Conservation (phyloP, 2,113 vertebrate genomes). For the Pimephales promelas region DNA sequence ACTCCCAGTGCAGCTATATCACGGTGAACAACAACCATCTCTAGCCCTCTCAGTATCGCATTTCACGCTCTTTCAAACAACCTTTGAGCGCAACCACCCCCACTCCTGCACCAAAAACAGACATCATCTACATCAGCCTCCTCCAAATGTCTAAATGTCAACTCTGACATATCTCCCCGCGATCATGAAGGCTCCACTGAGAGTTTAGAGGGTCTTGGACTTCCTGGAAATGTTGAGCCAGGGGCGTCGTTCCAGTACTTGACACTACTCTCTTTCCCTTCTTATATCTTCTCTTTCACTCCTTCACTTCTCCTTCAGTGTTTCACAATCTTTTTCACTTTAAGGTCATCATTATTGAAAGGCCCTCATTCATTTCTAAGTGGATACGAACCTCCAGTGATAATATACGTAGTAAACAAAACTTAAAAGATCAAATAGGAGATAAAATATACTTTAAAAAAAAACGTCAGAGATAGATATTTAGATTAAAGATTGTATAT, state of each 20-base stretch:
- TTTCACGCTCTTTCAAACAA: slow-evolving; percentile 29
- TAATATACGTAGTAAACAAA: too few species aligned
- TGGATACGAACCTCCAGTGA: too few species aligned
- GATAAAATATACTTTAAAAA: background rate
- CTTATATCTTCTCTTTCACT: background rate
- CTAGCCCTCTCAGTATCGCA: background rate
- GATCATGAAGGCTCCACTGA: slow-evolving; percentile 18
- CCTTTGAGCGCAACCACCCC: slow-evolving; percentile 14
- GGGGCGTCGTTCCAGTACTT: background rate
- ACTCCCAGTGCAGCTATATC: slow-evolving; percentile 7
- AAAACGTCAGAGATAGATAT: too few species aligned
- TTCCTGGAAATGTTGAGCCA: slow-evolving; percentile 9
- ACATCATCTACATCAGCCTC: slow-evolving; percentile 27
- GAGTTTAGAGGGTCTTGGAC: slow-evolving; percentile 9
- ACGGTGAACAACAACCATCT: slow-evolving; percentile 4
- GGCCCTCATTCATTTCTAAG: too few species aligned
- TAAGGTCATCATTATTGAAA: too few species aligned
- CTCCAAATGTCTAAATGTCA: slow-evolving; percentile 32
- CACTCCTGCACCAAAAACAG: slow-evolving; percentile 37
- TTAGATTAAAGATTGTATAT: background rate
- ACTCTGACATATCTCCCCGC: background rate
- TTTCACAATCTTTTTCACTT: too few species aligned
- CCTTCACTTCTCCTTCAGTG: too few species aligned
- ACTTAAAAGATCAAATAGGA: background rate
- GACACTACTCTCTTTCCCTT: background rate